Evolutionary conservation across 2,888 invertebrate genomes (phyloP).

Genomic region (Drosophila subsilvestris): DNA sequence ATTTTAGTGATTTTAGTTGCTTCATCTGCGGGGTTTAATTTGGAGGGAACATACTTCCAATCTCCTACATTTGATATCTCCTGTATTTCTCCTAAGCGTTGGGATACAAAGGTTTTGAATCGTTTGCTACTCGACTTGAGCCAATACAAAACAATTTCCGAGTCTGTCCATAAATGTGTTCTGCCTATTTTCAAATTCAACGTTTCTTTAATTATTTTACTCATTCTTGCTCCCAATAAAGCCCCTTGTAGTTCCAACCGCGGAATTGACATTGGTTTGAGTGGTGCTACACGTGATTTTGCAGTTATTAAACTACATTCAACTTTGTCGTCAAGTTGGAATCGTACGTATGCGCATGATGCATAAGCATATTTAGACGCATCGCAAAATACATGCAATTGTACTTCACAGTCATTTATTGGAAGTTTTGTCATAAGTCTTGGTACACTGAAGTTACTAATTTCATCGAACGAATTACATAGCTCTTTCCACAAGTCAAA

Average conservation of each 20-base stretch:
- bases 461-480: background rate
- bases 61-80: conserved; percentile 11
- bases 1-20: too few relatives aligned
- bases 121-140: conserved; percentile 10
- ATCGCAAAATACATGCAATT: background rate
- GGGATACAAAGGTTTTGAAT: conserved; percentile 13
- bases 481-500: background rate
- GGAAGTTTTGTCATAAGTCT: too few relatives aligned
- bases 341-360: too few relatives aligned
- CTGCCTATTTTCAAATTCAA: background rate
- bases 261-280: background rate
- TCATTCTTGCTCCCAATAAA: background rate
- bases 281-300: background rate
- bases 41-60: background rate
- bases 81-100: conserved; percentile 18
- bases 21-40: too few relatives aligned
- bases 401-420: background rate
- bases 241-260: background rate
- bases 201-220: background rate
- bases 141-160: conserved; percentile 19
- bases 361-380: too few relatives aligned
- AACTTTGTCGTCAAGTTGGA: background rate
- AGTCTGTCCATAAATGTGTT: conserved; percentile 1
- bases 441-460: too few relatives aligned
- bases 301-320: too few relatives aligned